phyloP scores from a whole-genome alignment of 2,797 vertebrate genomes.

The Takifugu ocellatus region DNA sequence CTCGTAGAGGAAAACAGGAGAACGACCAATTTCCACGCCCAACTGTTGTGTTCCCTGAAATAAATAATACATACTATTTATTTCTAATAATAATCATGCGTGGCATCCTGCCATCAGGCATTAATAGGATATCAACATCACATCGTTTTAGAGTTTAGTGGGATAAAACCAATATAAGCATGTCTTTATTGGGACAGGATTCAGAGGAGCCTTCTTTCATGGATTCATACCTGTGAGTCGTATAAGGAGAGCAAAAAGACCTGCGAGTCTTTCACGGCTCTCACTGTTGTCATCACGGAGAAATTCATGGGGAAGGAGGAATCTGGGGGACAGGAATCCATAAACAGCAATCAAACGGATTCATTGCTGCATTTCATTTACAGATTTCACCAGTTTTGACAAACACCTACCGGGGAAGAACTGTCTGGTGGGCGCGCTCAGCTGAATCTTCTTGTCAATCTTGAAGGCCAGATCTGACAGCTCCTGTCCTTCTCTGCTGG shows the following conservation, averaged over 20 bases:
- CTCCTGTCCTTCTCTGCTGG: slow-evolving; percentile 68
- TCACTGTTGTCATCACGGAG: slow-evolving; percentile 90
- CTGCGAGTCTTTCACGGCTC: slow-evolving; percentile 87
- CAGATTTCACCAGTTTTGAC: background rate
- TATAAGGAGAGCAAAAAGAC: slow-evolving; percentile 92
- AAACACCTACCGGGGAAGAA: slow-evolving; percentile 80
- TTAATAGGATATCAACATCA: too few relatives aligned
- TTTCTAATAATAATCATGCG: background rate
- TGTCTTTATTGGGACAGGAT: too few relatives aligned
- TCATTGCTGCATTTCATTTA: background rate
- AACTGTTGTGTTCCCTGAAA: slow-evolving; percentile 85
- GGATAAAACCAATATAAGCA: too few relatives aligned
- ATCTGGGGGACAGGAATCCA: slow-evolving; percentile 62
- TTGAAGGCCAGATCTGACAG: slow-evolving; percentile 81
- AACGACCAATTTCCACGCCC: slow-evolving; percentile 89
- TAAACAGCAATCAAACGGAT: background rate
- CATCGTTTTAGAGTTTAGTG: too few relatives aligned
- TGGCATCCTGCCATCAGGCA: too few relatives aligned
- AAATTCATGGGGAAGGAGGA: slow-evolving; percentile 86
- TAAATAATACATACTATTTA: background rate
- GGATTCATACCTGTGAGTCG: slow-evolving; percentile 74
- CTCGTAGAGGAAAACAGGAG: slow-evolving; percentile 92
- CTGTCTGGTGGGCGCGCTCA: slow-evolving; percentile 78
- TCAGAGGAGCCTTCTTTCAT: too few relatives aligned
- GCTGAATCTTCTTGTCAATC: slow-evolving; percentile 77